Base-by-base conservation (phyloP, 2,113 vertebrate genomes). In the Dipodomys ordii region DNA sequence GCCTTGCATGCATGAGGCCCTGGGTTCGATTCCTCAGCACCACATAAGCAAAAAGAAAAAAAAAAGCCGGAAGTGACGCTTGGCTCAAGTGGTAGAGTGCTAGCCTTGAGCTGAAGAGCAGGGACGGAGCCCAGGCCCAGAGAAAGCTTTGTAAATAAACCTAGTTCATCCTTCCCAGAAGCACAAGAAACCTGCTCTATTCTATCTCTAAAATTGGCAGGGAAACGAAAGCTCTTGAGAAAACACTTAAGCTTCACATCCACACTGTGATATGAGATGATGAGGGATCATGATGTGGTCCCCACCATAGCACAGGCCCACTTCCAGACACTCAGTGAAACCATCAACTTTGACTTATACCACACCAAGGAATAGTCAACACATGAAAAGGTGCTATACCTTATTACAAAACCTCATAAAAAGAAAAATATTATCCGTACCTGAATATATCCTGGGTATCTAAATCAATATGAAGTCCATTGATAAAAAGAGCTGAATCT, bases 361-460 rank as follows among this genome's bases (percentile, higher is more conserved):
- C n/a, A 64, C 22, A 76, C 2, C 19, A 87, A 60, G 15, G 12
- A 91, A 23, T 27, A 77, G 83, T 0, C 23, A 30, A 69, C 15
- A 79, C 0, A 2, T 12, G 71, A 53, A 3, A 64, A 93, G 35
- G 62, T 73, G 44, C 49, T 12, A 81, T 1, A 53, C 22, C 22
- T 13, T 80, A 89, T 22, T 83, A 92, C 12, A 2, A 77, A 95
- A 49, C 32, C 16, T 76, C 78, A 87, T 7, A 23, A 62, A 76
- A 7, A 77, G 46, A 83, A 2, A 44, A 91, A 87, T 27, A 69
- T 25, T 46, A 91, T 65, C 74, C 97, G 81, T 98, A 99, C 99
- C 99, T 99, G 98, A 99, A 99, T 98, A 99, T 99, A 96, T 99
- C 99, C 91, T 99, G 99, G 30, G 99, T 98, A 90, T 99, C 99